Percentiles rank a stretch among this genome's conserved stretches.
Evolutionary conservation across 2,888 invertebrate species (phyloP).

Genomic region (Cancer borealis): DNA sequence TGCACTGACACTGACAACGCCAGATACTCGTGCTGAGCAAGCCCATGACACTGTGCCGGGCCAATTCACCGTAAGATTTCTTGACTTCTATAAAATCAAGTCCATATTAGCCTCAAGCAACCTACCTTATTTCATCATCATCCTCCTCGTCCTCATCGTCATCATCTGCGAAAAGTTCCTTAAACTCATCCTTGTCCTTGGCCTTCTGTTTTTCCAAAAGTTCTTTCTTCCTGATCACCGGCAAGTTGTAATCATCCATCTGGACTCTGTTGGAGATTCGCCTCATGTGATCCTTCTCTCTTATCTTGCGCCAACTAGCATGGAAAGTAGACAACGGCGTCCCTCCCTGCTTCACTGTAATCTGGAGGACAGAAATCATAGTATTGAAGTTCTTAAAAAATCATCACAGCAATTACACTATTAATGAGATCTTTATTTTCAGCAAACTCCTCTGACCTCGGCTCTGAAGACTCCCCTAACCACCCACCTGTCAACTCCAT

Average conservation of each 20-base stretch:
- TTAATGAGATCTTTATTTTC: too few species aligned
- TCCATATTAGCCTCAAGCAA: background rate
- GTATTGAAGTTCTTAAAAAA: too few species aligned
- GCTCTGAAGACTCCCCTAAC: too few species aligned
- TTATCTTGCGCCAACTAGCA: slow-evolving; percentile 59
- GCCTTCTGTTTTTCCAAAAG: slow-evolving; percentile 60
- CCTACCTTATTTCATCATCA: slow-evolving; percentile 43
- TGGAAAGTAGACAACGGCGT: slow-evolving; percentile 58
- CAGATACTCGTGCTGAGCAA: too few species aligned
- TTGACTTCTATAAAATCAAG: background rate
- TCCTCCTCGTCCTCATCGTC: slow-evolving; percentile 61
- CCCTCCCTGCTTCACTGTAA: slow-evolving; percentile 55
- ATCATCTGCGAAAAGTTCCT: slow-evolving; percentile 59
- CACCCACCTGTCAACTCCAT: too few species aligned
- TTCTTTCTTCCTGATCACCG: slow-evolving; percentile 56
- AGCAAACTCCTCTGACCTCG: too few species aligned
- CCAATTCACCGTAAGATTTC: background rate
- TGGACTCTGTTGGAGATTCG: slow-evolving; percentile 41
- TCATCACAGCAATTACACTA: too few species aligned
- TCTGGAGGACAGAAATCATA: background rate
- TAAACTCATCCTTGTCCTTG: slow-evolving; percentile 52
- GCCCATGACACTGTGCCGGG: too few species aligned
- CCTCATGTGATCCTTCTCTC: slow-evolving; percentile 63
- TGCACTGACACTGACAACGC: too few species aligned
- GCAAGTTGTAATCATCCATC: slow-evolving; percentile 60